Evolutionary conservation across 2,888 invertebrate species (phyloP).

Genomic region (Leucophora obtusa): DNA sequence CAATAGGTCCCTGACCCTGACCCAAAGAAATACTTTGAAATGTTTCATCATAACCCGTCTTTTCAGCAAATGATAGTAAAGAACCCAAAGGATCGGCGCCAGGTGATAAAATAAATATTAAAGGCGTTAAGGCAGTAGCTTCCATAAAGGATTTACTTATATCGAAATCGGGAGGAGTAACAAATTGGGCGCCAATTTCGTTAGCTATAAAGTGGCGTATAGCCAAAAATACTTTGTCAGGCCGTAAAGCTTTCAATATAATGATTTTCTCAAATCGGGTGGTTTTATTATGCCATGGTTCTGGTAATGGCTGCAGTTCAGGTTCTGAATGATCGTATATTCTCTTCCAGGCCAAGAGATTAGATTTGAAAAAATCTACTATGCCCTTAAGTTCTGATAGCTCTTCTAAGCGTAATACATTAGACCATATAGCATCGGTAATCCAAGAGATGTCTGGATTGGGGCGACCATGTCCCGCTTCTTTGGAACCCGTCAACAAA

Average conservation of each 20-base stretch:
- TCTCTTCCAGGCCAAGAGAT: constrained; percentile 81
- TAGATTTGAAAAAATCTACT: constrained; percentile 81
- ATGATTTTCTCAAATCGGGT: constrained; percentile 88
- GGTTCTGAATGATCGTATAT: constrained; percentile 85
- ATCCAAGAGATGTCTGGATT: constrained; percentile 92
- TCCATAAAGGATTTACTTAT: constrained; percentile 89
- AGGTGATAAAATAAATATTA: constrained; percentile 93
- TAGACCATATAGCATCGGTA: constrained; percentile 88
- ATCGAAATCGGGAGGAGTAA: constrained; percentile 92
- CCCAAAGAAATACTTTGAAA: constrained; percentile 92
- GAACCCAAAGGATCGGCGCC: constrained; percentile 88
- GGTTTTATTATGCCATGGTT: constrained; percentile 82
- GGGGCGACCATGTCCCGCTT: constrained; percentile 63
- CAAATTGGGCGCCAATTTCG: constrained; percentile 87
- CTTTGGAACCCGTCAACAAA: constrained; percentile 84
- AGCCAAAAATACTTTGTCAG: constrained; percentile 90
- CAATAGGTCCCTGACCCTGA: constrained; percentile 92
- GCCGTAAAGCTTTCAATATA: constrained; percentile 87
- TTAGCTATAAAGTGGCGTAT: constrained; percentile 86
- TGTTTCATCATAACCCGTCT: constrained; percentile 86
- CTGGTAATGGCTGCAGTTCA: constrained; percentile 84
- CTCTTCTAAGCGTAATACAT: constrained; percentile 85
- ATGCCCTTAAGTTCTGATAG: constrained; percentile 83
- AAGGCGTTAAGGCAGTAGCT: constrained; percentile 86
- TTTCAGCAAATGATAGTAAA: constrained; percentile 84